phyloP scores from a whole-genome alignment of 1,140 invertebrate species.

The Polypedilum pembai region DNA sequence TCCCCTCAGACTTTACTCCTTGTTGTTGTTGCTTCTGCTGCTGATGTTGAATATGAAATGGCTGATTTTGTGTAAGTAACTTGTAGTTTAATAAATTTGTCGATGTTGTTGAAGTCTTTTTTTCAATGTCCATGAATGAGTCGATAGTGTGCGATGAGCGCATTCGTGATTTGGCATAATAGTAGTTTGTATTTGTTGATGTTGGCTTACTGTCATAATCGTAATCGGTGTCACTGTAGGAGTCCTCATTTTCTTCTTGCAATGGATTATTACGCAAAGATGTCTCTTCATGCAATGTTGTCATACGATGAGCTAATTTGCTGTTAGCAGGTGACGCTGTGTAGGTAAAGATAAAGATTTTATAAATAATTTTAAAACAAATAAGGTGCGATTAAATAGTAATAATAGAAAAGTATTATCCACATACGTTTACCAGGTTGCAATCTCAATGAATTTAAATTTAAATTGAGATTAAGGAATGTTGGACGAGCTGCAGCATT shows the following conservation, averaged over 20 bases:
- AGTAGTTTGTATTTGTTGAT: conserved; percentile 36
- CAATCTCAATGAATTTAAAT: conserved; percentile 81
- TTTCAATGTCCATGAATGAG: conserved; percentile 43
- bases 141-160: conserved; percentile 44
- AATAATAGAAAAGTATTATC: conserved; percentile 25
- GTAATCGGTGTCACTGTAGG: conserved; percentile 53
- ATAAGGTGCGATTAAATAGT: background rate
- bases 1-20: conserved; percentile 37
- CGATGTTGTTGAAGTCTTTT: conserved; percentile 29
- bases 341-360: conserved; percentile 32
- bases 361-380: no score
- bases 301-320: conserved; percentile 79
- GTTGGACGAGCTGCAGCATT: conserved; percentile 93
- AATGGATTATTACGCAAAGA: conserved; percentile 42
- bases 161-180: conserved; percentile 36
- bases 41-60: conserved; percentile 32
- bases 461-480: conserved; percentile 91
- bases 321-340: conserved; percentile 72
- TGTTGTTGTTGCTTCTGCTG: no score
- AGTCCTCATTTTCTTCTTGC: conserved; percentile 49
- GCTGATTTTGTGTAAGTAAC: conserved; percentile 13
- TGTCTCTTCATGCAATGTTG: conserved; percentile 81
- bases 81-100: conserved; percentile 22
- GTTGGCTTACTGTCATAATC: conserved; percentile 50
- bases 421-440: conserved; percentile 74